Evolutionary conservation across 2,113 vertebrate species (phyloP), one percentile per base, ranked within the genome.

Genomic region (Chrysochloris asiatica): DNA sequence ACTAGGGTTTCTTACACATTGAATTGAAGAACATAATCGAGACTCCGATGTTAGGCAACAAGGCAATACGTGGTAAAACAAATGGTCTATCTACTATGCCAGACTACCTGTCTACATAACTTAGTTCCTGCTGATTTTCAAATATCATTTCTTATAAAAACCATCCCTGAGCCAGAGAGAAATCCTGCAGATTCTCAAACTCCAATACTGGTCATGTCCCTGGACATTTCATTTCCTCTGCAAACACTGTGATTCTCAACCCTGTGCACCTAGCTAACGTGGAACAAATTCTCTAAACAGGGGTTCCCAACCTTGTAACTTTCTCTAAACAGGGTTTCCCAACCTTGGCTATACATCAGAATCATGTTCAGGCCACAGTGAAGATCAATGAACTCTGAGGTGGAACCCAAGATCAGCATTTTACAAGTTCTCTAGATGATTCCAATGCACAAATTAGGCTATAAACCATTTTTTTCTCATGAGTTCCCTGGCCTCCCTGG

Each of bases 61-160:
- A 84, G 28, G 11, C 13, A 85, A 1, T 87, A n/a, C n/a, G n/a
- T 47, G 43, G 45, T 50, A 84, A 67, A 75, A 50, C 38, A 52
- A 38, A 16, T 59, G 10, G 2, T 84, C 85, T 56, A 41, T 81
- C 21, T 73, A 59, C 24, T 56, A 11, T 17, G 43, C 30, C 14
- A 30, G 50, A 7, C n/a, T 79, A 3, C 30, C 45, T 92, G 71
- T 89, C 45, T 54, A 41, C 3, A 50, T 67, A 47, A 87, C 59
- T 80, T 69, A 75, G 52, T 30, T 3, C 43, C 19, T 73, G n/a
- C 5, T 88, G 65, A 76, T 38, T 36, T 90, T 69, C 43, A 26
- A 33, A 24, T 41, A 8, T 88, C 65, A 72, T 63, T 92, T 83
- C 45, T 92, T 82, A 17, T 24, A 83, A 87, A 16, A 77, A 83